Evolutionary conservation across 1,140 invertebrate species (phyloP), one percentile per base, ranked within the genome.

Genomic region (Gryon sp.): DNA sequence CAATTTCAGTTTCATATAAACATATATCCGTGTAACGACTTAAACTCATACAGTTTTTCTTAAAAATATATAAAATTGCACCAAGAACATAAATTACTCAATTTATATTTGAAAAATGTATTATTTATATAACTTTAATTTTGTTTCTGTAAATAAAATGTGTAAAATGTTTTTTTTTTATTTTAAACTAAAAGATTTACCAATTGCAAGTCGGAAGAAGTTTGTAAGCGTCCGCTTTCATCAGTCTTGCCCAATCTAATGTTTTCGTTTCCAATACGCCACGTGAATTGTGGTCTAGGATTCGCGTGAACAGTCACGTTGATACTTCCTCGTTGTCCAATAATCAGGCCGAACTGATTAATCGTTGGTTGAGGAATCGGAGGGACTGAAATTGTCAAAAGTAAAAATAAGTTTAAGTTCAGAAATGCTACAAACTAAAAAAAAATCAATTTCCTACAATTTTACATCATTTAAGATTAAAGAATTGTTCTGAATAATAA

Each of bases 291-390:
- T 0, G 94, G 94, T 40, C 84, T 85, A 0, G 94, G 94, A 83
- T 94, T 92, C 2, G 93, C 91, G 0, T 91, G 85, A 3, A 95
- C 89, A 0, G 92, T 93, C 1, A 95, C 90, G 50, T 92, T 92
- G 19, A 95, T 91, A 4, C 90, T 86, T 20, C 92, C 93, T 41
- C 90, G 89, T 34, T 91, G 90, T 1, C 93, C 93, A 48, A 94
- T 86, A 41, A 92, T 92, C 26, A 93, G 91, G 2, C 93, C 94
- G 78, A 94, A 95, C 20, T 92, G 90, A 26, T 92, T 90, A 65
- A 92, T 90, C 1, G 84, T 84, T 60, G 92, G 89, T 3, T 93
- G 94, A 1, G 91, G 86, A 86, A 92, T 93, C 94, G 85, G 7
- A 94, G 84, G 7, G 83, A 82, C 62, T 68, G 15, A 9, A 30